phyloP scores from a whole-genome alignment of 1,140 invertebrate species.

The Cheumatopsyche charites region DNA sequence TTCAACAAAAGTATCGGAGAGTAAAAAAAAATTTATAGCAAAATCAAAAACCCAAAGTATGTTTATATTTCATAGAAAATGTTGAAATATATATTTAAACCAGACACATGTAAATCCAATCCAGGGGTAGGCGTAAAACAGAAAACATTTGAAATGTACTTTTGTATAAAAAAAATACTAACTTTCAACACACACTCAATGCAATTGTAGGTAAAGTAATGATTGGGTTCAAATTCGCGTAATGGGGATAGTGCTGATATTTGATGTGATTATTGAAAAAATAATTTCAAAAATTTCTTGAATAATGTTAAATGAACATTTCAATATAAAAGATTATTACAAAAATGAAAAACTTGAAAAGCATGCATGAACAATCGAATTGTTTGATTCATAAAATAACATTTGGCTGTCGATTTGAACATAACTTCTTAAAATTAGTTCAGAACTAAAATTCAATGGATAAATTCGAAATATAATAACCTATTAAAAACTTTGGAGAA shows the following conservation, averaged over 20 bases:
- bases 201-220: no score
- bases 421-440: no score
- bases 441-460: not conserved
- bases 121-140: slow-evolving; percentile 47
- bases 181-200: no score
- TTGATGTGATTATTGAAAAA: slow-evolving; percentile 8
- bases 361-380: no score
- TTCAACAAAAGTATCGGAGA: not conserved
- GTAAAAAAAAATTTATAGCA: not conserved
- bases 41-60: not conserved
- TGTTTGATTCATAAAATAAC: no score
- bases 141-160: slow-evolving; percentile 33
- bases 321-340: no score
- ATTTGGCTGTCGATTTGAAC: no score
- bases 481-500: slow-evolving; percentile 91
- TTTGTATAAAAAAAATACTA: not conserved
- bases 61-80: not conserved
- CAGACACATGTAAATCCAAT: slow-evolving; percentile 43
- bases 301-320: no score
- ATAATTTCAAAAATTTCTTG: no score
- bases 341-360: no score
- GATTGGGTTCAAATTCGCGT: no score
- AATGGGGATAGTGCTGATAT: slow-evolving; percentile 18
- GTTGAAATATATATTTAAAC: no score
- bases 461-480: slow-evolving; percentile 58